These are phyloP conservation scores for Papilio aristodemus DNA, from an alignment of 1,140 invertebrate species.

Conservation along the genomic window DNA sequence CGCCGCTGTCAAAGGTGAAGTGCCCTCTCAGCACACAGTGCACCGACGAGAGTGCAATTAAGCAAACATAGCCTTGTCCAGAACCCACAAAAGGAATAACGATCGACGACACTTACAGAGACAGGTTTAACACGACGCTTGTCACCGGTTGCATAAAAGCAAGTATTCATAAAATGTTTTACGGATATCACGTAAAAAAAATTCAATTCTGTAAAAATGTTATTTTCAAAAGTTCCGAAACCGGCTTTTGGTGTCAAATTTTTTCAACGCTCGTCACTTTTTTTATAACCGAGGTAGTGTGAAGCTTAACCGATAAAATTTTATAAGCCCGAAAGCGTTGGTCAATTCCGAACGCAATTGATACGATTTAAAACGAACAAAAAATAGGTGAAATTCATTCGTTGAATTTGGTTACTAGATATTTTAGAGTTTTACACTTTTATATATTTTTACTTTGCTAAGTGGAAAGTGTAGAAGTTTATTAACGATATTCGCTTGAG, in stretches of 20 bases:
- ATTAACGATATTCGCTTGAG: too few species aligned
- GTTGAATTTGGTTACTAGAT: neutral
- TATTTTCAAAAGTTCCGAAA: neutral
- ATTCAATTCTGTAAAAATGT: neutral
- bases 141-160: too few species aligned
- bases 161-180: neutral
- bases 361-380: neutral
- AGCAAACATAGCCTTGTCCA: constrained; percentile 22
- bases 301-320: neutral
- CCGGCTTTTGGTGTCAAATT: neutral
- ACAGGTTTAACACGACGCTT: neutral
- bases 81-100: constrained; percentile 20
- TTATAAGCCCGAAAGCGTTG: neutral
- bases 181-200: neutral
- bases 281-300: constrained; percentile 1
- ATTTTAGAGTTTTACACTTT: neutral
- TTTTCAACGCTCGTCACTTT: neutral
- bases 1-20: constrained; percentile 24
- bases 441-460: too few species aligned
- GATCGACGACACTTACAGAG: neutral
- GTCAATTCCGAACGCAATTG: neutral
- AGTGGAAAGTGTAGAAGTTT: too few species aligned
- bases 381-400: neutral
- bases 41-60: constrained; percentile 17
- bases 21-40: constrained; percentile 4